Evolutionary conservation across 2,113 vertebrate species (phyloP).

Genomic region (Chionomys nivalis): DNA sequence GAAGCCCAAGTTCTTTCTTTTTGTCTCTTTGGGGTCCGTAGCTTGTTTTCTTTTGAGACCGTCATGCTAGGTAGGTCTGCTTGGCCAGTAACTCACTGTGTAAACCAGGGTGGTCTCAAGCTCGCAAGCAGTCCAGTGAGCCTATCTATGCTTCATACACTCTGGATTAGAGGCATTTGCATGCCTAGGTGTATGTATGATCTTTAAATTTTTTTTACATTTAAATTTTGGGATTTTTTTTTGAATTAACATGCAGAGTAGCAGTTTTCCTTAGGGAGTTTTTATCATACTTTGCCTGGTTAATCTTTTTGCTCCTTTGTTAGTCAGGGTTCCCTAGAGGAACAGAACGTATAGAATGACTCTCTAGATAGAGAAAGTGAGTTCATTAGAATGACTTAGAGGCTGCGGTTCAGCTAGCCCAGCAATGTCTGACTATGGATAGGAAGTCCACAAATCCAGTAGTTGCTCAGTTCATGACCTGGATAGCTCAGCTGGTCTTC

Average conservation of each 20-base stretch:
- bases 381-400: background rate
- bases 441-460: background rate
- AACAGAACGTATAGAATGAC: background rate
- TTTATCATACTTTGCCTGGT: background rate
- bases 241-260: background rate
- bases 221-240: background rate
- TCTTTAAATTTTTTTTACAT: background rate
- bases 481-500: background rate
- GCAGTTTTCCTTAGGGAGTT: background rate
- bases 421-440: no score
- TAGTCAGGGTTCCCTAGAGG: background rate
- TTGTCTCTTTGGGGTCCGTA: background rate
- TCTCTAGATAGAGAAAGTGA: background rate
- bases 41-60: background rate
- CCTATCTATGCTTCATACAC: no score
- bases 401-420: background rate
- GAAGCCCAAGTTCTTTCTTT: background rate
- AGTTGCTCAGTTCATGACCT: background rate
- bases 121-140: background rate
- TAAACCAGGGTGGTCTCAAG: no score
- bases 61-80: background rate
- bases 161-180: background rate
- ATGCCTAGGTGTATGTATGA: no score
- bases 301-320: background rate
- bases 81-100: background rate